Evolutionary conservation across 2,888 invertebrate genomes (phyloP).

Genomic region (Caprella mutica): DNA sequence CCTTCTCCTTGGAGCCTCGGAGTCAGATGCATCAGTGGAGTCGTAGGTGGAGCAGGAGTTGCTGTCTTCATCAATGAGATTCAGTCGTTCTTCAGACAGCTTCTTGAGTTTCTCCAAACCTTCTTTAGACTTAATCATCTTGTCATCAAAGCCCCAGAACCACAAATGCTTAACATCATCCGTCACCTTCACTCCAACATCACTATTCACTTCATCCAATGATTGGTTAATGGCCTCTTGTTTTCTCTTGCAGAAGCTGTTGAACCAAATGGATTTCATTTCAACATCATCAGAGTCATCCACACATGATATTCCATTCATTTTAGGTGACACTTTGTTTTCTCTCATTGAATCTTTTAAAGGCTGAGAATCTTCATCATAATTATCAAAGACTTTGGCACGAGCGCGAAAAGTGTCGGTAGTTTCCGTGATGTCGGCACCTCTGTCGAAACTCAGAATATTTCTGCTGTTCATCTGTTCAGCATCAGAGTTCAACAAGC

Average conservation of each 20-base stretch:
- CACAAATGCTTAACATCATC: slow-evolving; percentile 29
- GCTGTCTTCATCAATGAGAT: background rate
- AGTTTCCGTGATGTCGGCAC: too few species aligned
- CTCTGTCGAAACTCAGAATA: too few species aligned
- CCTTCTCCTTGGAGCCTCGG: background rate
- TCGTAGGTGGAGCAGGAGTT: background rate
- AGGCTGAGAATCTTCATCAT: too few species aligned
- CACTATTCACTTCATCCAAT: too few species aligned
- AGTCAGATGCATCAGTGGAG: background rate
- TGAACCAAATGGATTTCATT: slow-evolving; percentile 25
- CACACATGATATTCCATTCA: too few species aligned
- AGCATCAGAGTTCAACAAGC: too few species aligned
- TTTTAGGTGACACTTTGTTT: too few species aligned
- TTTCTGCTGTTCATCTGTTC: too few species aligned
- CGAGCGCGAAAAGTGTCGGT: too few species aligned
- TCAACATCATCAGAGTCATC: slow-evolving; percentile 15
- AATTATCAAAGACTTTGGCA: too few species aligned
- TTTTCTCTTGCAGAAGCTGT: slow-evolving; percentile 18
- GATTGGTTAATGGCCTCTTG: too few species aligned
- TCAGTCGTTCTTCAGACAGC: background rate
- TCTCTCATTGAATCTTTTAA: too few species aligned
- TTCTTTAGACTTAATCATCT: background rate
- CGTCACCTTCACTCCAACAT: background rate
- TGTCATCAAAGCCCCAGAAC: slow-evolving; percentile 33
- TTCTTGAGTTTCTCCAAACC: background rate